Base-by-base conservation (phyloP, 2,113 vertebrate species). In the Danionella cerebrum region DNA sequence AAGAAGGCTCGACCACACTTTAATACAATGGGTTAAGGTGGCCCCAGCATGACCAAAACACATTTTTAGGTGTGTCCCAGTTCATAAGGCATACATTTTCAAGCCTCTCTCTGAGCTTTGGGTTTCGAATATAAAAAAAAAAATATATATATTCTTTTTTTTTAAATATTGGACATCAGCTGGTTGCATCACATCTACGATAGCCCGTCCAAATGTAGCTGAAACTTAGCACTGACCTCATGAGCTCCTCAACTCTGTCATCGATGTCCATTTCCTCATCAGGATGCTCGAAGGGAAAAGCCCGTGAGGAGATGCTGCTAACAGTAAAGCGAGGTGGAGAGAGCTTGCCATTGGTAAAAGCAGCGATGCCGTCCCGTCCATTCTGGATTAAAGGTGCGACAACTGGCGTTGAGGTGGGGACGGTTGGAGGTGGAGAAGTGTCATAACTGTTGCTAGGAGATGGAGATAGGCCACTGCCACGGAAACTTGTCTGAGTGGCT, bases 241-340 rank as follows among this genome's bases (percentile, higher is more conserved):
- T 98, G 66, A 99, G 81, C 71, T 98, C 94, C 72, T 99, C 96
- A 78, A 99, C 96, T 79, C 94, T 97, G 75, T 98, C 96, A 12
- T 98, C 96, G 9, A 98, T 88, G 67, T 98, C 96, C 55, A 93
- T 72, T 70, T 99, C 94, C 60, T 99, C 95, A 79, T 99, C 96
- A 0, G 87, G 88, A 55, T 90, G 87, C 79, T 98, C 96, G 42
- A 93, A 98, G 73, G 87, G 91, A 69, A 92, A 98, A 2, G 88
- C 89, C 29, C 93, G 85, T 18, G 88, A 86, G 6, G 87, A 82
- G 76, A 90, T 84, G 66, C 86, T 90, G 65, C 84, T 92, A 0
- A 89, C 88, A 0, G 94, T 87, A 78, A 94, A 97, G 19, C 94
- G 90, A 6, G 90, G 91, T 1, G 96, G 96, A 0, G 96, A 98